Percentiles rank a stretch among this genome's conserved stretches.
Conservation (phyloP, 2,113 vertebrate species). For the Rallus limicola region DNA sequence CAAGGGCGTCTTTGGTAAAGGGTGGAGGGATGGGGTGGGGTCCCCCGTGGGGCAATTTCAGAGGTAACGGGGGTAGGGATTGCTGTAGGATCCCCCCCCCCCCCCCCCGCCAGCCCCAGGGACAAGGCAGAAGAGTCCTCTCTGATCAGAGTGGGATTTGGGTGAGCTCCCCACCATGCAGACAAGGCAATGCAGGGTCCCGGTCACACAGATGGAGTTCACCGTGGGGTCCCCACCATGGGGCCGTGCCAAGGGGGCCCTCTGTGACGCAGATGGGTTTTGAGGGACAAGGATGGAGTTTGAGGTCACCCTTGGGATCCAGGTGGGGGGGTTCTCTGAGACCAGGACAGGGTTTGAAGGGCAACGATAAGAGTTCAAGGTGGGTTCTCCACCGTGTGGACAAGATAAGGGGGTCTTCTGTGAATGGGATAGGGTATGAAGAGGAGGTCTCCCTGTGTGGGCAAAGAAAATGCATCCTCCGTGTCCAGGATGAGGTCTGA, state of each 20-base stretch:
- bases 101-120: no score
- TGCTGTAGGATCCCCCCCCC: background rate
- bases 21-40: no score
- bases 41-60: background rate
- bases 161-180: background rate
- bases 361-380: background rate
- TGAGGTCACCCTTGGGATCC: background rate
- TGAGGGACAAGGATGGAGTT: background rate
- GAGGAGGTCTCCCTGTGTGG: background rate
- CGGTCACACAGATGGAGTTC: rapidly evolving
- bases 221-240: rapidly evolving
- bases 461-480: background rate
- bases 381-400: background rate
- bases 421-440: background rate
- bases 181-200: background rate
- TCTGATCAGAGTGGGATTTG: background rate
- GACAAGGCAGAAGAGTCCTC: background rate
- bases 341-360: background rate
- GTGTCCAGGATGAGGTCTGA: background rate
- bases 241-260: no score
- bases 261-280: background rate
- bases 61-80: background rate
- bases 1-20: background rate
- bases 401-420: background rate
- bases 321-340: background rate